These are phyloP conservation scores for Myotis findleyi DNA, from an alignment of 2,797 vertebrate species.

Conservation along the genomic window DNA sequence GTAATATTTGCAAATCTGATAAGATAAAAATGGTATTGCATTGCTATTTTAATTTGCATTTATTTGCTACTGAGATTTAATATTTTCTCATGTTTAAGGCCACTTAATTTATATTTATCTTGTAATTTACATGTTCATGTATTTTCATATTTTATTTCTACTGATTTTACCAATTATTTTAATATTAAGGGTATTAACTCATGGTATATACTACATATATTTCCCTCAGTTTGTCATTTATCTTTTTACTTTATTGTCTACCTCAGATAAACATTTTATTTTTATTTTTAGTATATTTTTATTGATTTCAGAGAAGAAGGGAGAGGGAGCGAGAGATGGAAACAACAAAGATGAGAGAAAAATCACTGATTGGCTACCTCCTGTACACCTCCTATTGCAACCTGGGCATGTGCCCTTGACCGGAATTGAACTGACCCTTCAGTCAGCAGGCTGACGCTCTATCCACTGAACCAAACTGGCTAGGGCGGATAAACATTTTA, in stretches of 20 bases:
- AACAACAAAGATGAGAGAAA: too few relatives aligned
- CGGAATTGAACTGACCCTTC: too few relatives aligned
- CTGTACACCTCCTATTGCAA: too few relatives aligned
- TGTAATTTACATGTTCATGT: background rate
- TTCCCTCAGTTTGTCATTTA: background rate
- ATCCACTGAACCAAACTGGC: too few relatives aligned
- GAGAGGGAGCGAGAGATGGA: too few relatives aligned
- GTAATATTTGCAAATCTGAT: slow-evolving; percentile 19
- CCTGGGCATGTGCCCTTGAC: too few relatives aligned
- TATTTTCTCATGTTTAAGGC: slow-evolving; percentile 46
- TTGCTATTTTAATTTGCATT: slow-evolving; percentile 40
- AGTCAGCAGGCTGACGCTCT: too few relatives aligned
- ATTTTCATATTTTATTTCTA: slow-evolving; percentile 37
- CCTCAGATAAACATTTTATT: background rate
- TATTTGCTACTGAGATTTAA: slow-evolving; percentile 4
- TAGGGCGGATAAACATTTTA: background rate
- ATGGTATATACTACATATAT: background rate
- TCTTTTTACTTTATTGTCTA: slow-evolving; percentile 26
- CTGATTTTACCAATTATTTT: background rate
- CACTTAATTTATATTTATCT: slow-evolving; percentile 35
- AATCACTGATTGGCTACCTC: too few relatives aligned
- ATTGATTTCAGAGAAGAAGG: too few relatives aligned
- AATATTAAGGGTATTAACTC: slow-evolving; percentile 11
- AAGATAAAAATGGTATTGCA: background rate
- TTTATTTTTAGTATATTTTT: too few relatives aligned